Evolutionary conservation across 2,888 invertebrate species (phyloP), one percentile per base, ranked within the genome.

Genomic region (Machimus rusticus): DNA sequence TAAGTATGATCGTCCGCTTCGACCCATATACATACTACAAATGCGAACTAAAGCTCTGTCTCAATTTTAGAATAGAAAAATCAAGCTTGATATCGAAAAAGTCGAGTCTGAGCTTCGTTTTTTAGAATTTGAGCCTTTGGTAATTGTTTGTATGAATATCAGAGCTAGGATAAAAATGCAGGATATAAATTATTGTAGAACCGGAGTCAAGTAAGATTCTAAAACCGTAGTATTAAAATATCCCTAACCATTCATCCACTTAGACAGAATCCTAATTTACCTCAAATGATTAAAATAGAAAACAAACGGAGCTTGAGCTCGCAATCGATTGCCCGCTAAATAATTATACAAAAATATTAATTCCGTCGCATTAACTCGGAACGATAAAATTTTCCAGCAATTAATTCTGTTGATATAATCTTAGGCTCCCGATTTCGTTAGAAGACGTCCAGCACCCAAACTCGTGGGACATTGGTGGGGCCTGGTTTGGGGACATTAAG

Each of bases 361-460:
- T 89, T 89, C 89, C 89, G 86, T 87, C 86, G 89, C 87, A 89
- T 88, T 90, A 89, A 89, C 88, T 89, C 89, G 88, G 78, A 79
- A 88, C 88, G 88, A 90, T 89, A 88, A 89, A 89, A 88, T 88
- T 87, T 88, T 89, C 88, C 86, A 89, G 88, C 88, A 88, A 89
- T 89, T 89, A 89, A 89, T 89, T 89, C 87, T 84, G 77, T 74
- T 87, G 46, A 43, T 81, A 87, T 79, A 79, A 81, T 74, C 74
- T 81, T 81, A 74, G 39, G 86, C 81, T 86, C 86, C 84, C 74
- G 87, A 28, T 88, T 88, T 88, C 43, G 74, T 86, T 74, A 85
- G 79, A 19, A 37, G 34, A 74, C 57, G 34, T 28, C 74, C 82
- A 85, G 66, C 77, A 66, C 28, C 66, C 66, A 23, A 12, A 23